Conservation (phyloP, 2,113 vertebrate genomes). For the Carettochelys insculpta region DNA sequence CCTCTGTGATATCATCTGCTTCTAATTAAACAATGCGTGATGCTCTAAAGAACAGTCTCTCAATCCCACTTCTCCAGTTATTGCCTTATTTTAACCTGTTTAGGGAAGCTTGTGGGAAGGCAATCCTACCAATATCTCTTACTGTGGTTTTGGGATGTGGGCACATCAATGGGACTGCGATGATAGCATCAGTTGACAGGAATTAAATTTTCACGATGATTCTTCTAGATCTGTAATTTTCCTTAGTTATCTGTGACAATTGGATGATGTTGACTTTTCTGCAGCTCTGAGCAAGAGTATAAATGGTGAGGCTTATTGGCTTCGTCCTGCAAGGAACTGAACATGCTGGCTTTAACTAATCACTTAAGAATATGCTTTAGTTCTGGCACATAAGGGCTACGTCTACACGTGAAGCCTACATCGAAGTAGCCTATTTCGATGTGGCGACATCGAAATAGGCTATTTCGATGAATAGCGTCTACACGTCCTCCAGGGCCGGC, state of each 20-base stretch:
- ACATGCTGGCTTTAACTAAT: not conserved
- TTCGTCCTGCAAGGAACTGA: not conserved
- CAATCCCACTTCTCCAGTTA: not conserved
- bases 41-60: not conserved
- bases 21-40: not conserved
- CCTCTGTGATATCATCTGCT: not conserved
- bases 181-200: not conserved
- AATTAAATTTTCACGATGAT: not conserved
- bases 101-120: not conserved
- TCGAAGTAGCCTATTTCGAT: too few species aligned
- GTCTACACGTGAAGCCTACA: too few species aligned
- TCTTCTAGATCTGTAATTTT: not conserved
- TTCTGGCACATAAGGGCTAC: too few species aligned
- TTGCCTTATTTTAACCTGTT: not conserved
- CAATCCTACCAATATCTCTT: not conserved
- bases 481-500: too few species aligned
- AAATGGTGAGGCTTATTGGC: not conserved
- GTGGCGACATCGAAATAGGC: too few species aligned
- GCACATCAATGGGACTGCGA: not conserved
- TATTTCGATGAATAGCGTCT: too few species aligned
- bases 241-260: not conserved
- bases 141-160: too few species aligned
- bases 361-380: not conserved
- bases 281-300: not conserved
- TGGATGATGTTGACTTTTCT: not conserved